phyloP scores from a whole-genome alignment of 1,140 invertebrate genomes.

The Drosophila subpulchrella region DNA sequence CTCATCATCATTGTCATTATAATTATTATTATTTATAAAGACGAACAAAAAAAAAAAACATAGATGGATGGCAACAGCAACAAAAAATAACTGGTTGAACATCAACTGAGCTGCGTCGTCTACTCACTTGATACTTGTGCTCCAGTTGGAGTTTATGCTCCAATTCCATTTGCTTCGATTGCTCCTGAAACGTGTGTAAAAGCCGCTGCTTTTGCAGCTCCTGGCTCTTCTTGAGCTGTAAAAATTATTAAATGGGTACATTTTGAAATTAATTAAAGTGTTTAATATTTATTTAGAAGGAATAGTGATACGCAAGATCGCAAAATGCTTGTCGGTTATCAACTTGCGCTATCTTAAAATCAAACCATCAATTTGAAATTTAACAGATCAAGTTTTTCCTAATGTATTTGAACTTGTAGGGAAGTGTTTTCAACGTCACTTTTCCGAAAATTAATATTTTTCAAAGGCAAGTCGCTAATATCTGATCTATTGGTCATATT shows the following conservation, averaged over 20 bases:
- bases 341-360: background rate
- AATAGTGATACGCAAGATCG: background rate
- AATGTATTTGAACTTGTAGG: no score
- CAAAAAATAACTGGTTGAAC: constrained; percentile 1
- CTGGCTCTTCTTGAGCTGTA: constrained; percentile 95
- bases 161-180: constrained; percentile 93
- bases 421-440: no score
- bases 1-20: constrained; percentile 1
- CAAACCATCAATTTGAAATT: constrained; percentile 1
- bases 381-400: no score
- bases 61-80: constrained; percentile 21
- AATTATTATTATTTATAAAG: constrained; percentile 8
- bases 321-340: background rate
- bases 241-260: background rate
- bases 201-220: constrained; percentile 95
- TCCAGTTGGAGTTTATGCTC: constrained; percentile 95
- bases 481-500: no score
- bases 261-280: no score
- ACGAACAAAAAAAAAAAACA: constrained; percentile 30
- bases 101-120: constrained; percentile 1
- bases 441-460: no score
- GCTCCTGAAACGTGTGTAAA: constrained; percentile 94
- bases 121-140: constrained; percentile 93
- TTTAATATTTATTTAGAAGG: no score
- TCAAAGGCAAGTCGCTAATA: no score